phyloP scores from a whole-genome alignment of 2,888 invertebrate species.

The Cosmopolites sordidus region DNA sequence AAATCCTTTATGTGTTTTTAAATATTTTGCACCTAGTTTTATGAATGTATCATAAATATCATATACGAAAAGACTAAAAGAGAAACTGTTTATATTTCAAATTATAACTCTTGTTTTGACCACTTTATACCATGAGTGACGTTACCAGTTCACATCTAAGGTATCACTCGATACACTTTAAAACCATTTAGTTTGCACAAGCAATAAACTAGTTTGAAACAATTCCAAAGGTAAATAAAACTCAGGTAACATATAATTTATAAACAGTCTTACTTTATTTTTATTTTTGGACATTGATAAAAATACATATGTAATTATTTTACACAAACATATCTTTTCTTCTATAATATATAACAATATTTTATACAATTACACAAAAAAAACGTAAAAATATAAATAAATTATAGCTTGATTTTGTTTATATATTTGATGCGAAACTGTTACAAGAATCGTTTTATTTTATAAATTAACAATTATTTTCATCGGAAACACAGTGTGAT shows the following conservation, averaged over 20 bases:
- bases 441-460: conserved; percentile 4
- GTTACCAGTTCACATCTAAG: too few relatives aligned
- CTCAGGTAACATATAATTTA: conserved; percentile 29
- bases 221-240: conserved; percentile 1
- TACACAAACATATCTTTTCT: conserved; percentile 38
- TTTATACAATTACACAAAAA: conserved; percentile 38
- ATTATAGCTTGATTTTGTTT: conserved; percentile 24
- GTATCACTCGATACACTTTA: too few relatives aligned
- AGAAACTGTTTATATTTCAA: too few relatives aligned
- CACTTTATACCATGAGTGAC: too few relatives aligned
- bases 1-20: too few relatives aligned
- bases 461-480: background rate
- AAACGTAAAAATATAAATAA: conserved; percentile 30
- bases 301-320: conserved; percentile 35
- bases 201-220: background rate
- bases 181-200: too few relatives aligned
- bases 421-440: conserved; percentile 6
- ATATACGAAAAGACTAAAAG: too few relatives aligned
- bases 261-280: conserved; percentile 42
- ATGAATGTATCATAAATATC: too few relatives aligned
- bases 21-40: too few relatives aligned
- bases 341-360: conserved; percentile 38
- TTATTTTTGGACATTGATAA: conserved; percentile 43
- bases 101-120: too few relatives aligned
- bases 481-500: background rate